phyloP scores from a whole-genome alignment of 2,888 invertebrate species.

The Xestia xanthographa region DNA sequence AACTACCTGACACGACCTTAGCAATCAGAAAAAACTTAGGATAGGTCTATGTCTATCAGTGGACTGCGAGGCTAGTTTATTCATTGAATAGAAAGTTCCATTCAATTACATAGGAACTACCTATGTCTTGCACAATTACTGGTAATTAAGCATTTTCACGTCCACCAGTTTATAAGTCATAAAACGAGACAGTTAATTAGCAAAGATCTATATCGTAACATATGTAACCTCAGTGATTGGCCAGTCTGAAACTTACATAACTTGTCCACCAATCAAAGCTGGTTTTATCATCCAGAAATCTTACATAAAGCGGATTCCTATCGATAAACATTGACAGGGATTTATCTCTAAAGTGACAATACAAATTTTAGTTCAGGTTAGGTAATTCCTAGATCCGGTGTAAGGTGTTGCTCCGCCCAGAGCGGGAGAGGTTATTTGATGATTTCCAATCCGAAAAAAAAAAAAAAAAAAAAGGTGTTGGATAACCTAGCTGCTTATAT shows the following conservation, averaged over 20 bases:
- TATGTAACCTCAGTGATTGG: conserved; percentile 18
- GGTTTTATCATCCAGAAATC: conserved; percentile 50
- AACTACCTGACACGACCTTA: not conserved
- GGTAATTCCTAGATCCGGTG: not conserved
- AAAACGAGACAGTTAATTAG: conserved; percentile 36
- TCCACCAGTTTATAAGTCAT: conserved; percentile 37
- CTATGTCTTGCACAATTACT: conserved; percentile 9
- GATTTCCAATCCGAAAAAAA: too few species aligned
- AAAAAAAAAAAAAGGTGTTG: too few species aligned
- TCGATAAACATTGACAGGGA: conserved; percentile 16
- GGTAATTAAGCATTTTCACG: conserved; percentile 21
- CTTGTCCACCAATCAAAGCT: conserved; percentile 34
- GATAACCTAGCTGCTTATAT: not conserved
- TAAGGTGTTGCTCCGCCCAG: not conserved
- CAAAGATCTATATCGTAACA: conserved; percentile 32
- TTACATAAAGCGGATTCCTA: conserved; percentile 38
- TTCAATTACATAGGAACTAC: not conserved
- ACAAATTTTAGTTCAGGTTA: conserved; percentile 8
- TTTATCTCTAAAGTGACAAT: conserved; percentile 32
- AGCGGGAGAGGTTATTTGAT: too few species aligned
- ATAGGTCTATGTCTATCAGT: not conserved
- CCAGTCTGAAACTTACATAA: conserved; percentile 20
- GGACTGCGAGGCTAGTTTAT: not conserved
- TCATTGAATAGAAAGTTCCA: conserved; percentile 11
- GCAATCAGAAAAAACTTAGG: not conserved